Conservation (phyloP, 2,888 invertebrate genomes). For the Amphipyra tragopoginis region DNA sequence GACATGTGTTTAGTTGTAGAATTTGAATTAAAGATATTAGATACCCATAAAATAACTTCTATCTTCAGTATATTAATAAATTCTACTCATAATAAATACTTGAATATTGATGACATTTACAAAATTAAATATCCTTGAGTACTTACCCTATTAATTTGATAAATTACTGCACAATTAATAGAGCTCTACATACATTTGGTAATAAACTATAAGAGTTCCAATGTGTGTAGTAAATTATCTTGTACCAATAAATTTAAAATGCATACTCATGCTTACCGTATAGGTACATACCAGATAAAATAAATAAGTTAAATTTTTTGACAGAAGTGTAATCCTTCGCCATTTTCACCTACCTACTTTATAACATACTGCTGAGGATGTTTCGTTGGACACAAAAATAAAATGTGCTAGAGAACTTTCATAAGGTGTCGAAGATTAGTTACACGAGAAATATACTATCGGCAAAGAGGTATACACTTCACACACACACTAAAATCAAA, state of each 20-base stretch:
- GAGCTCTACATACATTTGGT: slow-evolving; percentile 6
- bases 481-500: slow-evolving; percentile 44
- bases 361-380: slow-evolving; percentile 16
- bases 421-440: background rate
- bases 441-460: slow-evolving; percentile 14
- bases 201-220: no score
- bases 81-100: no score
- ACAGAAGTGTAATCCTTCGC: slow-evolving; percentile 72
- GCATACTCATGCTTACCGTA: slow-evolving; percentile 51
- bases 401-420: background rate
- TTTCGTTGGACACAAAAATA: slow-evolving; percentile 5
- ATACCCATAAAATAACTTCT: no score
- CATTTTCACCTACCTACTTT: slow-evolving; percentile 72
- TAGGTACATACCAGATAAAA: slow-evolving; percentile 55
- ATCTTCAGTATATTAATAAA: no score
- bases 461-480: slow-evolving; percentile 29
- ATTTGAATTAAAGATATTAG: no score
- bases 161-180: slow-evolving; percentile 2
- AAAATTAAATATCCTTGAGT: no score
- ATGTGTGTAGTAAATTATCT: slow-evolving; percentile 6
- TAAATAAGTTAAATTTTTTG: slow-evolving; percentile 66
- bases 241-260: slow-evolving; percentile 28
- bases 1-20: no score
- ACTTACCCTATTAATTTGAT: background rate
- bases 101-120: no score